Conservation (phyloP, 2,888 invertebrate species). For the Stramonita haemastoma region DNA sequence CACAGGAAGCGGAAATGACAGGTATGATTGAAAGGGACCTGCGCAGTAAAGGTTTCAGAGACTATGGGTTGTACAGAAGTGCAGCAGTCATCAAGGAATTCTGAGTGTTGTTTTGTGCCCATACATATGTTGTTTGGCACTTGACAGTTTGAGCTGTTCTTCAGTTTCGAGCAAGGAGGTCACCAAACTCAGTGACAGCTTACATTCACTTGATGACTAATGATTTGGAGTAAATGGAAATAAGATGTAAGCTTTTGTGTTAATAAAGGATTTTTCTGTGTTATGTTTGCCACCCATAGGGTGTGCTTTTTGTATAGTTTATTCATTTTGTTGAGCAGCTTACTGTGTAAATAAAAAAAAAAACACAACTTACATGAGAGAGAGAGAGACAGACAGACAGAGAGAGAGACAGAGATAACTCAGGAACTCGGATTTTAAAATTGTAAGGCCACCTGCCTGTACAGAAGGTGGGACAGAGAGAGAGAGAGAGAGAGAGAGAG, state of each 20-base stretch:
- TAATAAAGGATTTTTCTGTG: not conserved
- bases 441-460: too few relatives aligned
- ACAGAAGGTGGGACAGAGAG: too few relatives aligned
- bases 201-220: not conserved
- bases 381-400: not conserved
- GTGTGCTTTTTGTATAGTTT: not conserved
- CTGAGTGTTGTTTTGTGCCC: constrained; percentile 3
- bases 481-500: too few relatives aligned
- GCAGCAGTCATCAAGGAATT: not conserved
- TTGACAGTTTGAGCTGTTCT: not conserved
- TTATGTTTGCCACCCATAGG: not conserved
- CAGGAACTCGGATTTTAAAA: too few relatives aligned
- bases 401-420: not conserved
- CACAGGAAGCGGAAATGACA: constrained; percentile 18
- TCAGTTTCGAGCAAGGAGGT: not conserved
- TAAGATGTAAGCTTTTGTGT: not conserved
- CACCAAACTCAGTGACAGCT: not conserved
- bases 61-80: constrained; percentile 4
- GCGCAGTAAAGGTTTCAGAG: not conserved
- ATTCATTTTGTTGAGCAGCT: not conserved
- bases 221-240: not conserved
- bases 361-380: not conserved
- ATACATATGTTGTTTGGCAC: not conserved
- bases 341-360: too few relatives aligned
- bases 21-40: constrained; percentile 13